A percentile compares a stretch with the other conserved stretches of the same genome.
Conservation (phyloP, 2,888 invertebrate genomes). For the Watsonalla binaria region DNA sequence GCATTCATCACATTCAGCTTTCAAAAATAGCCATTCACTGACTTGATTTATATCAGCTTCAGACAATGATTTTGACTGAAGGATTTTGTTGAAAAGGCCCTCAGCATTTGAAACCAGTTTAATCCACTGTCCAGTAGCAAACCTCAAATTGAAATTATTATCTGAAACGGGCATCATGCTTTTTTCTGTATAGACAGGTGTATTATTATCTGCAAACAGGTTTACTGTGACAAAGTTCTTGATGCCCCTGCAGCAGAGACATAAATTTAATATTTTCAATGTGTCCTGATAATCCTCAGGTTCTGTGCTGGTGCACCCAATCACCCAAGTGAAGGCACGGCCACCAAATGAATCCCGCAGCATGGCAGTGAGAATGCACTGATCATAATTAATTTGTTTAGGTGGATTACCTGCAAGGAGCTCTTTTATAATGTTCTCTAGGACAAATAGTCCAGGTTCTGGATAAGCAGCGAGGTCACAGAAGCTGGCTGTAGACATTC, state of each 20-base stretch:
- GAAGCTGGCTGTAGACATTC: slow-evolving; percentile 86
- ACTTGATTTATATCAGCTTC: slow-evolving; percentile 85
- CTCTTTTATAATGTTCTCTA: slow-evolving; percentile 82
- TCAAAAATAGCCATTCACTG: slow-evolving; percentile 89
- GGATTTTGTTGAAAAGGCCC: slow-evolving; percentile 87
- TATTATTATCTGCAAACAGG: slow-evolving; percentile 82
- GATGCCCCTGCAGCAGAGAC: slow-evolving; percentile 82
- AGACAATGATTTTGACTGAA: slow-evolving; percentile 83
- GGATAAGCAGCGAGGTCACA: slow-evolving; percentile 81
- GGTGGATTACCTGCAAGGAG: slow-evolving; percentile 75
- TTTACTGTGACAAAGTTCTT: slow-evolving; percentile 86
- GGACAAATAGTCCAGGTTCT: slow-evolving; percentile 81
- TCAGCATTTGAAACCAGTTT: slow-evolving; percentile 91
- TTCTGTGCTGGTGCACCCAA: slow-evolving; percentile 85
- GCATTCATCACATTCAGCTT: slow-evolving; percentile 93
- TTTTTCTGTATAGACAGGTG: slow-evolving; percentile 72
- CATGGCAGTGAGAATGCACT: slow-evolving; percentile 83
- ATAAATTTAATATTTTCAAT: slow-evolving; percentile 83
- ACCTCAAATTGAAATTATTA: slow-evolving; percentile 84
- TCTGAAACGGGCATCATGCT: slow-evolving; percentile 44
- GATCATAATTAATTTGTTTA: slow-evolving; percentile 78
- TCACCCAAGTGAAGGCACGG: slow-evolving; percentile 84
- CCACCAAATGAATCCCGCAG: slow-evolving; percentile 87
- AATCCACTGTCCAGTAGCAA: slow-evolving; percentile 90
- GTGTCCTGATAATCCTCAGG: slow-evolving; percentile 84